Evolutionary conservation across 2,797 vertebrate genomes (phyloP), one percentile per base, ranked within the genome.

Genomic region (Novumbra hubbsi): DNA sequence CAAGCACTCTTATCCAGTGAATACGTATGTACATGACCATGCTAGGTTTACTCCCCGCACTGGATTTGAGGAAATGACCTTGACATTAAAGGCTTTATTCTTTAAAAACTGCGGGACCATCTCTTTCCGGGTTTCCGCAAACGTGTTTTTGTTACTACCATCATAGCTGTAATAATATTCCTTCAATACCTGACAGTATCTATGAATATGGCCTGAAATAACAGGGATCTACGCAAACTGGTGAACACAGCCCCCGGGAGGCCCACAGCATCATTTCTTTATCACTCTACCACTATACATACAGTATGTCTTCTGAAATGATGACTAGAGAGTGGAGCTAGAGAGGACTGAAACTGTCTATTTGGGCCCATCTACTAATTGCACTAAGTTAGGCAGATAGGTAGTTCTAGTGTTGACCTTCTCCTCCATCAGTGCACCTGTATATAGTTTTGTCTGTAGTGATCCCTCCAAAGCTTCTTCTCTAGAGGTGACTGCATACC

Each of bases 341-440:
- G 76, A 71, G 62, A 45, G 45, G 62, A 80, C 74, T 76, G 66
- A 81, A 73, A 78, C 5, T 72, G 81, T 80, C 74, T 78, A 52
- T 75, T 45, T 17, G 70, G 11, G 75, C 68, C 75, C 79, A 66
- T 83, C 81, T 83, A 79, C 81, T 78, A 76, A 72, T 79, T 71
- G 68, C 76, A 75, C 78, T 77, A 73, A 73, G 84, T 81, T 78
- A 68, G 84, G 77, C 12, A 68, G 78, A 75, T 84, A 80, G 78
- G 73, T 76, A 75, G 82, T 72, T 72, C 70, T 71, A 70, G 70
- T 80, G 78, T 76, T 85, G 84, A 83, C 72, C 85, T 85, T 75
- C 75, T 63, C 66, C 84, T 64, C 76, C 78, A 82, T 86, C 88
- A 88, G 80, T 89, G 87, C 87, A 80, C 84, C 89, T 85, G 89